These are phyloP conservation scores for Typhlichthys subterraneus DNA, from an alignment of 2,797 vertebrate genomes.

Conservation along the genomic window DNA sequence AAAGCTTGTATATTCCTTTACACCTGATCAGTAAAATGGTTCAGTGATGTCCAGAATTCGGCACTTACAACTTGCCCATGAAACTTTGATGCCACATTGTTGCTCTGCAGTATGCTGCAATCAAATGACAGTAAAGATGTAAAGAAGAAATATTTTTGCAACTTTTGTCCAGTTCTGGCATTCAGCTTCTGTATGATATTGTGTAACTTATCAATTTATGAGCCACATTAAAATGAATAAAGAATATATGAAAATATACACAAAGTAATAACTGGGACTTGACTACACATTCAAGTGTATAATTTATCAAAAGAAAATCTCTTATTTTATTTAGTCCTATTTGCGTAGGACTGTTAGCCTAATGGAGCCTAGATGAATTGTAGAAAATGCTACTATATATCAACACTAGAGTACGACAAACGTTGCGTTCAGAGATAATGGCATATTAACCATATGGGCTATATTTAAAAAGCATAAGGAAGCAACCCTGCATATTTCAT, in stretches of 20 bases:
- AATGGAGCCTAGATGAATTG: no score
- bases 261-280: slow-evolving; percentile 67
- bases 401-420: slow-evolving; percentile 48
- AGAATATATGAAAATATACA: slow-evolving; percentile 65
- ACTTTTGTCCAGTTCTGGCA: slow-evolving; percentile 64
- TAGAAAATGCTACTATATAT: slow-evolving; percentile 27
- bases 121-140: slow-evolving; percentile 63
- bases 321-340: no score
- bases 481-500: no score
- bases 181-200: slow-evolving; percentile 78
- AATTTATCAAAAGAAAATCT: no score
- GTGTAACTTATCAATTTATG: slow-evolving; percentile 91
- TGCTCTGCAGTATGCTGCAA: slow-evolving; percentile 74
- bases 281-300: background rate
- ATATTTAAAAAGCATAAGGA: no score
- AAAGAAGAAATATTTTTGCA: slow-evolving; percentile 70
- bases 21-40: slow-evolving; percentile 4
- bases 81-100: slow-evolving; percentile 14
- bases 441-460: no score
- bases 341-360: no score
- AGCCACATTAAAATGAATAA: slow-evolving; percentile 82
- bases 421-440: background rate
- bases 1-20: slow-evolving; percentile 4
- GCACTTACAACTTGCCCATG: slow-evolving; percentile 24
- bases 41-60: slow-evolving; percentile 20